A percentile compares a stretch with the other conserved stretches of the same genome.
phyloP scores from a whole-genome alignment of 2,113 vertebrate genomes.

The Muscicapa adusta region DNA sequence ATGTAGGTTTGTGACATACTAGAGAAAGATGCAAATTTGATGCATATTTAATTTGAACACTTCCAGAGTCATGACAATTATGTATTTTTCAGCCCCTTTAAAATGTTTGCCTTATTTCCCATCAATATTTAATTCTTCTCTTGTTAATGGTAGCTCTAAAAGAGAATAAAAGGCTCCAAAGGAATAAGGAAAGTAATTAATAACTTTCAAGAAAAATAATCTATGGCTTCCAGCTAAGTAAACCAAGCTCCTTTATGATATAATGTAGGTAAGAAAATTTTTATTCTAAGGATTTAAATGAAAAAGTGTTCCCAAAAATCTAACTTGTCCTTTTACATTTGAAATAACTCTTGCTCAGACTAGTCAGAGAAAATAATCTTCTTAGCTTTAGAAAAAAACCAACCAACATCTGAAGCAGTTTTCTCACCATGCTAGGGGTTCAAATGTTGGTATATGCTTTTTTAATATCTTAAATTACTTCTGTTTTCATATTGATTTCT shows the following conservation, averaged over 20 bases:
- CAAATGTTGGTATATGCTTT: neutral
- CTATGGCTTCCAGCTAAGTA: neutral
- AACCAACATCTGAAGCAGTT: neutral
- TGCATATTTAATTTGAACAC: neutral
- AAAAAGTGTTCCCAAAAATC: neutral
- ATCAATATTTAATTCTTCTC: slow-evolving; percentile 29
- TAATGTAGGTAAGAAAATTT: neutral
- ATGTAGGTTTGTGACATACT: neutral
- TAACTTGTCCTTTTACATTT: neutral
- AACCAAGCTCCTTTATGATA: neutral
- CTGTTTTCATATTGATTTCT: neutral
- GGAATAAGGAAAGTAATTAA: neutral
- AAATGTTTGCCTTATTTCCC: slow-evolving; percentile 4
- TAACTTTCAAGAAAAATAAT: slow-evolving; percentile 1
- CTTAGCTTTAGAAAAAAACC: neutral
- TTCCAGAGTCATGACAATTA: neutral
- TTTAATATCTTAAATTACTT: neutral
- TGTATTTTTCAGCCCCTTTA: neutral
- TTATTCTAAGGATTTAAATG: slow-evolving; percentile 1
- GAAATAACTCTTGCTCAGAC: neutral
- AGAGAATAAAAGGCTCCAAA: neutral
- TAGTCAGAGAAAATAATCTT: slow-evolving; percentile 9
- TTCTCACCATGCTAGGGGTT: neutral
- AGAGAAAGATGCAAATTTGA: neutral
- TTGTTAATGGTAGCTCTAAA: neutral